Evolutionary conservation across 2,113 vertebrate genomes (phyloP), one percentile per base, ranked within the genome.

Genomic region (Steatornis caripensis): DNA sequence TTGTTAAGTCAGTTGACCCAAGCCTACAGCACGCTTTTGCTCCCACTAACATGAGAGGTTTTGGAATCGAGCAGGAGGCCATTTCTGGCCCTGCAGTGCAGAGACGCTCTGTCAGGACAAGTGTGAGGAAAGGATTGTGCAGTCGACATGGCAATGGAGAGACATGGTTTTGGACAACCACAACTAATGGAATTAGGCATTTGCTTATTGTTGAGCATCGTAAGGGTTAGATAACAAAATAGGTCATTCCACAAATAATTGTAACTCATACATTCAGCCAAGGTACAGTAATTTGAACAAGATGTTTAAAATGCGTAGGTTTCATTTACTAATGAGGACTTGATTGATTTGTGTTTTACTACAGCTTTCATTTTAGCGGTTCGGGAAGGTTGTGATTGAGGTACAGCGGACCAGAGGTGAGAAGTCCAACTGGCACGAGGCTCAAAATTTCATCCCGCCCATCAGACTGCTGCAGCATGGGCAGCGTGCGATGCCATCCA

Each of bases 91-190:
- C 69, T 41, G 26, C 32, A 51, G 37, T 37, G 23, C 37, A 27
- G 23, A 20, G 54, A 18, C 78, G 7, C 12, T 84, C 37, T 39
- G 29, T 66, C 41, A 46, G 54, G 62, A 65, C 18, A 74, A 29
- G 32, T 6, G 2, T 45, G n/a, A 55, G 24, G 49, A 84, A 57
- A 15, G 22, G 36, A 14, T 30, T 68, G 37, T 89, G n/a, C 54
- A 34, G 58, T 34, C 3, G 0, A 0, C 26, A 24, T 10, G 39
- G 58, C 43, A 41, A 24, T 2, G 1, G 43, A 68, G 36, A 30
- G 61, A 19, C 62, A 8, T 3, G 4, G 37, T 21, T 92, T 88
- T 65, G 64, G 19, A 21, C 34, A 43, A 30, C 36, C 27, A 57
- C 37, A 68, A 15, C 17, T 76, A 32, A 27, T 24, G 29, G 34